Evolutionary conservation across 1,140 invertebrate genomes (phyloP).

Genomic region (Coenobita brevimanus): DNA sequence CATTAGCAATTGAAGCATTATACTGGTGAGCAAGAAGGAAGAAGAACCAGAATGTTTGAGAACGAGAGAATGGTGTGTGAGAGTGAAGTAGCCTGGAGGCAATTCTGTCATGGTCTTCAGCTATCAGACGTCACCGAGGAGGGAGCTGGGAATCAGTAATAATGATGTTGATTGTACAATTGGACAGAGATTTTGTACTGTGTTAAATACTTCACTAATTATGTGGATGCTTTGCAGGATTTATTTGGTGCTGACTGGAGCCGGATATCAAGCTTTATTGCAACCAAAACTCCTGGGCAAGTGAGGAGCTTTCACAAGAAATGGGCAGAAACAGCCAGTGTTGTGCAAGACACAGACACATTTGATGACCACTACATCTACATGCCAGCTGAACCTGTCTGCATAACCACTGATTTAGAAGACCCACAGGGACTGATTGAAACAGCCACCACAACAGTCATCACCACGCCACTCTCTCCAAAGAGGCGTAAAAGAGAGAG

Average conservation of each 20-base stretch:
- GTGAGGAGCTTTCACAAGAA: conserved; percentile 60
- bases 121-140: too few relatives aligned
- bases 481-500: background rate
- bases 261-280: conserved; percentile 59
- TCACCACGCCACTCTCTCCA: conserved; percentile 48
- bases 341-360: conserved; percentile 51
- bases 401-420: conserved; percentile 46
- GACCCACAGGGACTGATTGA: conserved; percentile 53
- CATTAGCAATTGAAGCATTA: too few relatives aligned
- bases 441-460: conserved; percentile 48
- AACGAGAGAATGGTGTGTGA: too few relatives aligned
- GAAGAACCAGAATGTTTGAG: too few relatives aligned
- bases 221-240: conserved; percentile 50
- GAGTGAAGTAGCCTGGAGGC: too few relatives aligned
- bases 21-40: too few relatives aligned
- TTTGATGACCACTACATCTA: conserved; percentile 59
- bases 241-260: conserved; percentile 61
- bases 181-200: too few relatives aligned
- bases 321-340: conserved; percentile 50
- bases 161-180: too few relatives aligned
- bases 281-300: conserved; percentile 53
- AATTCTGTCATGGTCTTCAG: too few relatives aligned
- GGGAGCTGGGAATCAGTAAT: too few relatives aligned
- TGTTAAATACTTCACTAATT: background rate
- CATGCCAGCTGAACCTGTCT: conserved; percentile 44